phyloP scores from a whole-genome alignment of 2,113 vertebrate species.

The Grammomys dolichurus region DNA sequence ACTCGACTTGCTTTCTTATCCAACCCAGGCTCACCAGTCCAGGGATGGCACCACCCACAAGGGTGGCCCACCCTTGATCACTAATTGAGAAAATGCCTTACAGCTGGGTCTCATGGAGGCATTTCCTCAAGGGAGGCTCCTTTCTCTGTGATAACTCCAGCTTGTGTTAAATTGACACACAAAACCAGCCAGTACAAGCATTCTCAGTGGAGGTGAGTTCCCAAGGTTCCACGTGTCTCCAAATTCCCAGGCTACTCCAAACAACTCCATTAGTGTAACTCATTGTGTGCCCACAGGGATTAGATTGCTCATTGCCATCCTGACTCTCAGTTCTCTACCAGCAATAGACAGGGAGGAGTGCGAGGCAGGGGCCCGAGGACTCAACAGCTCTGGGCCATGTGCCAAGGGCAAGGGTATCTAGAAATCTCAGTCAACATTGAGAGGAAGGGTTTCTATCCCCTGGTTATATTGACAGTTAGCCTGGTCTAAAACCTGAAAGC shows the following conservation, averaged over 20 bases:
- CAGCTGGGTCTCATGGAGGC: too few species aligned
- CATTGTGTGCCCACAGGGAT: neutral
- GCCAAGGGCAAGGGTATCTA: too few species aligned
- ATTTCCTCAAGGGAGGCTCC: too few species aligned
- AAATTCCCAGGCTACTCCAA: neutral
- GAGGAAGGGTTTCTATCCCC: neutral
- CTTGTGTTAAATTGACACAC: too few species aligned
- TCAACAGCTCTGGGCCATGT: neutral
- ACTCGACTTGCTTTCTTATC: too few species aligned
- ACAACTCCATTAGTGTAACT: too few species aligned
- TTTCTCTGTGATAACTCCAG: too few species aligned
- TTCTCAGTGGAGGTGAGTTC: neutral
- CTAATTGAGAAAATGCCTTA: too few species aligned
- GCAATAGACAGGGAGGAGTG: neutral
- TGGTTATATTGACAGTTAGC: neutral
- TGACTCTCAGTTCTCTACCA: neutral
- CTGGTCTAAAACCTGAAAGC: neutral
- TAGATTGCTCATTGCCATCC: neutral
- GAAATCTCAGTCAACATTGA: neutral
- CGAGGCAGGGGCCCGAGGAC: neutral
- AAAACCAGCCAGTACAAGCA: too few species aligned
- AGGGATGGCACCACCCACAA: too few species aligned
- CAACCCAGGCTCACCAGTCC: too few species aligned
- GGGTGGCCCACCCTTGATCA: too few species aligned
- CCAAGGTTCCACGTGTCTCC: neutral